phyloP scores from a whole-genome alignment of 2,113 vertebrate genomes.

The Tenrec ecaudatus region DNA sequence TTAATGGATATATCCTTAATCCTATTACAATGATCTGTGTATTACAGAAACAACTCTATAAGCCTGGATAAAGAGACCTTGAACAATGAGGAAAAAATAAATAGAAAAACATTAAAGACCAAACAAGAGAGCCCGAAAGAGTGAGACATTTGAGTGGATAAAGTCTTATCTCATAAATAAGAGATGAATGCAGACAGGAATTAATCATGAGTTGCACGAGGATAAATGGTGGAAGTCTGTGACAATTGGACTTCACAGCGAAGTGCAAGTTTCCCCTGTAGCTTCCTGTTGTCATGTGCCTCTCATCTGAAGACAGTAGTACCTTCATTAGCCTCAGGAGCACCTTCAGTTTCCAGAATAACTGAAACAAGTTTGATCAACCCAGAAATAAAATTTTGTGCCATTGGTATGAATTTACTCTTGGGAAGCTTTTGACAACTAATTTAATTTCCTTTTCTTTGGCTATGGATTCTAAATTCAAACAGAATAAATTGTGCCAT shows the following conservation, averaged over 20 bases:
- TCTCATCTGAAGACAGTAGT: background rate
- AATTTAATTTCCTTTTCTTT: conserved; percentile 26
- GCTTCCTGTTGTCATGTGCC: background rate
- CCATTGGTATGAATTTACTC: background rate
- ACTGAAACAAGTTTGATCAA: background rate
- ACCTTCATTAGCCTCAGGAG: background rate
- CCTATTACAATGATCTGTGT: background rate
- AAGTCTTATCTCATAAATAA: background rate
- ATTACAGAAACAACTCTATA: background rate
- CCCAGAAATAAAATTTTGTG: background rate
- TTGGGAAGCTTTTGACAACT: background rate
- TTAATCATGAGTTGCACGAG: background rate
- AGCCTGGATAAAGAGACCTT: background rate
- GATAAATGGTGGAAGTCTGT: background rate
- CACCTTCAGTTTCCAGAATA: conserved; percentile 26
- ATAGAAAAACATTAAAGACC: background rate
- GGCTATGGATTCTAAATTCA: background rate
- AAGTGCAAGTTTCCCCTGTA: background rate
- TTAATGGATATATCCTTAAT: background rate
- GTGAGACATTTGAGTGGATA: background rate
- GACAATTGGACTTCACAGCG: background rate
- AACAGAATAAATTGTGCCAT: conserved; percentile 3
- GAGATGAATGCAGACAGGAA: background rate
- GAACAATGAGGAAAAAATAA: background rate
- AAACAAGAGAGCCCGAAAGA: background rate